Conservation (phyloP, 2,113 vertebrate genomes). For the Phainopepla nitens region DNA sequence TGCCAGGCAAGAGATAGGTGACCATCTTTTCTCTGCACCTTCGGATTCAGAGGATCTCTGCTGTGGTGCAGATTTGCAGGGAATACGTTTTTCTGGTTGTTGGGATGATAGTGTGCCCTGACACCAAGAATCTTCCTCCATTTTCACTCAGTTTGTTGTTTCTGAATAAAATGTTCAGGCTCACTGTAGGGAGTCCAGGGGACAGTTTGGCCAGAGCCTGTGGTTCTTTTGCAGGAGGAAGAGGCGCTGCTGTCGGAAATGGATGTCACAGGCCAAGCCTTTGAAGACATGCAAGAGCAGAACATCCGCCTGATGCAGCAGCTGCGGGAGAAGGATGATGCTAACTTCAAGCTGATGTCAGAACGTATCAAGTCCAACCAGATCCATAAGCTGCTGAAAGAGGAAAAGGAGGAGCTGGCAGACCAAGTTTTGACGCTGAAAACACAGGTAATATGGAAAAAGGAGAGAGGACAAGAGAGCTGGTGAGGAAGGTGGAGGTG, state of each 20-base stretch:
- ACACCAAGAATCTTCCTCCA: background rate
- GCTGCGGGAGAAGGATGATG: conserved; percentile 94
- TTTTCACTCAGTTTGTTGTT: background rate
- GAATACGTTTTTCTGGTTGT: background rate
- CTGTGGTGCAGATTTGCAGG: background rate
- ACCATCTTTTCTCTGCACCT: background rate
- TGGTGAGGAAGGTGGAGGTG: background rate
- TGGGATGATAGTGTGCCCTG: background rate
- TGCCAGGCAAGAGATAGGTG: background rate
- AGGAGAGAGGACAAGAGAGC: background rate
- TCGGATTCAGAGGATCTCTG: background rate
- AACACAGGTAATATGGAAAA: conserved; percentile 82
- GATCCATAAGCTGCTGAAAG: conserved; percentile 96
- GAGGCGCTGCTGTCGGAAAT: conserved; percentile 95
- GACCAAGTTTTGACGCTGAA: conserved; percentile 94
- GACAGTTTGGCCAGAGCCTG: background rate
- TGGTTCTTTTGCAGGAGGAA: conserved; percentile 80
- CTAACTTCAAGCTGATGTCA: conserved; percentile 98
- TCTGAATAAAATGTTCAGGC: background rate
- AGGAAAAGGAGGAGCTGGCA: conserved; percentile 95
- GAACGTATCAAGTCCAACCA: conserved; percentile 97
- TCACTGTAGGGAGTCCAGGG: background rate
- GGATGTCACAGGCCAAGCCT: conserved; percentile 98
- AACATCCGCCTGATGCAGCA: conserved; percentile 98
- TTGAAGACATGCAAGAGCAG: conserved; percentile 99